A percentile compares a stretch with the other conserved stretches of the same genome.
Evolutionary conservation across 2,113 vertebrate species (phyloP).

Genomic region (Naja naja): DNA sequence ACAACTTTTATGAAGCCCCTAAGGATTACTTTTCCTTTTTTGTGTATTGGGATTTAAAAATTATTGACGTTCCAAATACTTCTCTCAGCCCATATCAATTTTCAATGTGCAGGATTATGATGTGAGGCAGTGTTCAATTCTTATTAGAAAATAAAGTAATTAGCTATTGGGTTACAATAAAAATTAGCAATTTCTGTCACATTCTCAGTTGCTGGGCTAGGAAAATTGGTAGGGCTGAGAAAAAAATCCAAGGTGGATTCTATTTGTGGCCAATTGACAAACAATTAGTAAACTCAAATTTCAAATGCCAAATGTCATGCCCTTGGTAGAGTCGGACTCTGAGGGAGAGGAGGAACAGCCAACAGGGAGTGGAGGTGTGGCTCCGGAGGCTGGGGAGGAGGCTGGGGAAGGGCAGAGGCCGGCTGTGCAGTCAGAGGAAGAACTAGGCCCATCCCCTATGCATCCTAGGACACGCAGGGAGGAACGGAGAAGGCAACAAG

Average conservation of each 20-base stretch:
- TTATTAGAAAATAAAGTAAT: background rate
- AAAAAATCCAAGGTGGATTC: background rate
- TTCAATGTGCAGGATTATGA: background rate
- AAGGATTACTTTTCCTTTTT: background rate
- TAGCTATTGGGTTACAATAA: background rate
- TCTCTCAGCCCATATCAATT: background rate
- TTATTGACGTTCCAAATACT: background rate
- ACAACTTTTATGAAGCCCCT: background rate
- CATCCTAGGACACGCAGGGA: too few relatives aligned
- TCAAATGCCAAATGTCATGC: background rate
- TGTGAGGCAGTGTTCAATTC: background rate
- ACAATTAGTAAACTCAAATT: background rate
- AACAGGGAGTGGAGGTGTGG: too few relatives aligned
- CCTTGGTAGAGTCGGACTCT: too few relatives aligned
- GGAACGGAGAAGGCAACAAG: too few relatives aligned
- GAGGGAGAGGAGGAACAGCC: too few relatives aligned
- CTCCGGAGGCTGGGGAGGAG: too few relatives aligned
- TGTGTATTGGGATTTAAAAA: too few relatives aligned
- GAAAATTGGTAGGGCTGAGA: background rate
- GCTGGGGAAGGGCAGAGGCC: too few relatives aligned
- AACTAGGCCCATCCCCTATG: too few relatives aligned
- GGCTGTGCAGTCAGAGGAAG: too few relatives aligned
- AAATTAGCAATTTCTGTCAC: background rate
- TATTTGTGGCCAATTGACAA: background rate
- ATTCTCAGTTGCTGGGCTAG: background rate